A percentile compares a stretch with the other conserved stretches of the same genome.
Evolutionary conservation across 2,888 invertebrate genomes (phyloP).

Genomic region (Trachelus iudaicus): DNA sequence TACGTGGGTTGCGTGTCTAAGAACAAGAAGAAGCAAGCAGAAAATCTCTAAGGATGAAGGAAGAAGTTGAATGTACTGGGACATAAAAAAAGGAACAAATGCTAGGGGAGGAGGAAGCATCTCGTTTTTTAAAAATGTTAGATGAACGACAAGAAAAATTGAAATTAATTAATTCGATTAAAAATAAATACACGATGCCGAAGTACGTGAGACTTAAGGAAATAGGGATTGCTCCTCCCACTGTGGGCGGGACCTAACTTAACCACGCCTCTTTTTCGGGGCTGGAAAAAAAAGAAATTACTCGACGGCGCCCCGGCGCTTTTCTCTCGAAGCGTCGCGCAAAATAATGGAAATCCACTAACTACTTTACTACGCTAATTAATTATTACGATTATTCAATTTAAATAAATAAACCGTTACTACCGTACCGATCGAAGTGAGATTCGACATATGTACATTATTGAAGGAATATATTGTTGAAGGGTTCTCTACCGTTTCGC

Average conservation of each 20-base stretch:
- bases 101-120: too few species aligned
- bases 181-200: too few species aligned
- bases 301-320: too few species aligned
- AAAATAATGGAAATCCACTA: background rate
- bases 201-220: too few species aligned
- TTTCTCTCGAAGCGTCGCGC: background rate
- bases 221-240: too few species aligned
- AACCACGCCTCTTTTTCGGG: too few species aligned
- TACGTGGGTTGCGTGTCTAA: background rate
- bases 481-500: background rate
- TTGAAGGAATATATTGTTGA: conserved; percentile 2
- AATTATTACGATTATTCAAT: conserved; percentile 15
- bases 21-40: conserved; percentile 16
- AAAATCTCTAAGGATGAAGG: conserved; percentile 11
- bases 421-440: background rate
- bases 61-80: background rate
- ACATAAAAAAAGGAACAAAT: conserved; percentile 12
- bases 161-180: too few species aligned
- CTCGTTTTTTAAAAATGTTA: too few species aligned
- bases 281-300: too few species aligned
- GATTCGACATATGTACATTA: conserved; percentile 1
- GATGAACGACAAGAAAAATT: too few species aligned
- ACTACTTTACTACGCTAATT: conserved; percentile 26
- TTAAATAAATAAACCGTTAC: background rate
- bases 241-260: too few species aligned